Percentiles rank a stretch among this genome's conserved stretches.
These are phyloP conservation scores for Muricea muricata DNA, from an alignment of 92 coral and sea anemone genomes.

Conservation along the genomic window DNA sequence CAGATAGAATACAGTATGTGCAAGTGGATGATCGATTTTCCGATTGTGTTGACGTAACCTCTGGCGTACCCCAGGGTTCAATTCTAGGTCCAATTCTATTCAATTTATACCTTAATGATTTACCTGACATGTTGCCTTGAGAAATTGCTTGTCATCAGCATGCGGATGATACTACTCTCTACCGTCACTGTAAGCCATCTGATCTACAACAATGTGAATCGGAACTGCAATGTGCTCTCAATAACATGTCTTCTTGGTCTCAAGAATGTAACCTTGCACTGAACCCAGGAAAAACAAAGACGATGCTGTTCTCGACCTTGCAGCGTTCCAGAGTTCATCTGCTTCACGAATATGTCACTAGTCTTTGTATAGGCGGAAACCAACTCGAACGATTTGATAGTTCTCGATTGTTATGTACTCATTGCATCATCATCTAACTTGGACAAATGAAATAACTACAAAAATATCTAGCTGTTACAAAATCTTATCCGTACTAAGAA, in stretches of 20 bases:
- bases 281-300: not conserved
- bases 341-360: slow-evolving; percentile 6
- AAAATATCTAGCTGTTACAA: not conserved
- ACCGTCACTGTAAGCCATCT: slow-evolving; percentile 7
- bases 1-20: slow-evolving; percentile 17
- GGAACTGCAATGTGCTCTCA: slow-evolving; percentile 4
- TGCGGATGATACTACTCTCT: slow-evolving; percentile 14
- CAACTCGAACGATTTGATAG: slow-evolving; percentile 4
- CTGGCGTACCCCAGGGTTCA: slow-evolving; percentile 35
- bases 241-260: not conserved
- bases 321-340: slow-evolving; percentile 13
- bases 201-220: not conserved
- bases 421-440: not conserved
- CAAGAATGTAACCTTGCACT: not conserved
- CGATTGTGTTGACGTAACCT: not conserved
- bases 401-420: not conserved
- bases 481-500: not conserved
- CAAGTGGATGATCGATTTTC: slow-evolving; percentile 3
- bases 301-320: not conserved
- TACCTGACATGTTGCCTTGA: not conserved
- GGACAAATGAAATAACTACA: not conserved
- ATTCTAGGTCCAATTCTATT: not conserved
- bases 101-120: slow-evolving; percentile 30
- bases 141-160: slow-evolving; percentile 5
- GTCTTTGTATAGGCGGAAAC: not conserved